Evolutionary conservation across 1,140 invertebrate species (phyloP).

Genomic region (Orussus abietinus): DNA sequence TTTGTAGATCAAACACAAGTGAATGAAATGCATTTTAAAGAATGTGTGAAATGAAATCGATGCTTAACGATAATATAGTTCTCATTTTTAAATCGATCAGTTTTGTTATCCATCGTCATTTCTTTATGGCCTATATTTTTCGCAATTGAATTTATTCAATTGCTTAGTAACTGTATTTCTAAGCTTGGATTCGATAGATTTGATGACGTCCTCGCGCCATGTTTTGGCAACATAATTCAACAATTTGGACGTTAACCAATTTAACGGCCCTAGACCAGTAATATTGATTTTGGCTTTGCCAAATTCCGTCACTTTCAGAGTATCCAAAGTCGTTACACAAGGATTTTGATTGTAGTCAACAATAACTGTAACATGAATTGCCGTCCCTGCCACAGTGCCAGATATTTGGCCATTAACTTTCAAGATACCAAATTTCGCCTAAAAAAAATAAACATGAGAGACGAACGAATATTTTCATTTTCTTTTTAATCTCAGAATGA

Average conservation of each 20-base stretch:
- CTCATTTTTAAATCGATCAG: too few relatives aligned
- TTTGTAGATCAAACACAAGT: too few relatives aligned
- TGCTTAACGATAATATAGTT: too few relatives aligned
- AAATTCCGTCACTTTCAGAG: conserved; percentile 13
- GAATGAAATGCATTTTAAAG: too few relatives aligned
- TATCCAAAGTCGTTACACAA: conserved; percentile 13
- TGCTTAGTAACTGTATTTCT: conserved; percentile 3
- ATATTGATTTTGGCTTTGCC: conserved; percentile 12
- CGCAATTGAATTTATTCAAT: conserved; percentile 13
- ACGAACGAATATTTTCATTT: conserved; percentile 1
- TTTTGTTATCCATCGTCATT: too few relatives aligned
- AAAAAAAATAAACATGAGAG: conserved; percentile 4
- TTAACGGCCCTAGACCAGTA: conserved; percentile 17
- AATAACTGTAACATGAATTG: conserved; percentile 9
- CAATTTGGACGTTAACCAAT: conserved; percentile 11
- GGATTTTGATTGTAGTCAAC: conserved; percentile 22
- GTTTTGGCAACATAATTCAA: conserved; percentile 14
- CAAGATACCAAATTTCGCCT: conserved; percentile 24
- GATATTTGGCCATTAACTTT: conserved; percentile 19
- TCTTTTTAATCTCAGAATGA: too few relatives aligned
- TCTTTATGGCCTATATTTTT: conserved; percentile 12
- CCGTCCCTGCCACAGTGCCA: conserved; percentile 17
- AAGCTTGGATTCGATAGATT: conserved; percentile 14
- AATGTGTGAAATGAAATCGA: too few relatives aligned
- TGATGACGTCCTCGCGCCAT: conserved; percentile 14